Evolutionary conservation across 2,888 invertebrate species (phyloP), one percentile per base, ranked within the genome.

Genomic region (Eledona agricola): DNA sequence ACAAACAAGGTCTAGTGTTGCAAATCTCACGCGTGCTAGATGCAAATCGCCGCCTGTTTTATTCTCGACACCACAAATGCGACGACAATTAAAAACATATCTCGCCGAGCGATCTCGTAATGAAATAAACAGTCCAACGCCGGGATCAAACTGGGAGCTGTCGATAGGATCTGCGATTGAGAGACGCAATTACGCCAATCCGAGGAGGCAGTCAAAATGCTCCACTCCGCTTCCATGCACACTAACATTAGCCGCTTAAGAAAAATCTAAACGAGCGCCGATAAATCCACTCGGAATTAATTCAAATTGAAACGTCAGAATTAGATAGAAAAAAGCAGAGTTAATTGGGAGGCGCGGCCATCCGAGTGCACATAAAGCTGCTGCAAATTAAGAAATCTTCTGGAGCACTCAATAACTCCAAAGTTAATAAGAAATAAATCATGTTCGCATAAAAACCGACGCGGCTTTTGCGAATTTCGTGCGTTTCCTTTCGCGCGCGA

Each of bases 1-100:
- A 45, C 51, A 51, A 45, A 51, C 51, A 19, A 51, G 43, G 7
- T 34, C 26, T 15, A 35, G 45, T 37, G 37, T 43, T 50, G 43
- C 49, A 54, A 54, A 50, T 50, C 49, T 42, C 25, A 54, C 54
- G 32, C 49, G 54, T 54, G 54, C 49, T 49, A 54, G 49, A 54
- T 49, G 49, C 43, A 54, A 54, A 54, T 54, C 49, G 45, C 37
- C 29, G 35, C 26, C 28, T 45, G 37, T 23, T 51, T 49, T 35
- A 42, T 45, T 40, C 52, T 45, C 23, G 16, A 17, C 37, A 25
- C 51, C 51, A 29, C 9, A 42, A 29, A 47, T 42, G 34, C 46
- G 38, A 47, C 32, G 50, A 55, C 54, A 55, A 50, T 50, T 55
- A 50, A 50, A 54, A 55, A 37, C 28, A 26, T 46, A 55, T 43